Base-by-base conservation (phyloP, 2,113 vertebrate species). In the Amblyornis subalaris region DNA sequence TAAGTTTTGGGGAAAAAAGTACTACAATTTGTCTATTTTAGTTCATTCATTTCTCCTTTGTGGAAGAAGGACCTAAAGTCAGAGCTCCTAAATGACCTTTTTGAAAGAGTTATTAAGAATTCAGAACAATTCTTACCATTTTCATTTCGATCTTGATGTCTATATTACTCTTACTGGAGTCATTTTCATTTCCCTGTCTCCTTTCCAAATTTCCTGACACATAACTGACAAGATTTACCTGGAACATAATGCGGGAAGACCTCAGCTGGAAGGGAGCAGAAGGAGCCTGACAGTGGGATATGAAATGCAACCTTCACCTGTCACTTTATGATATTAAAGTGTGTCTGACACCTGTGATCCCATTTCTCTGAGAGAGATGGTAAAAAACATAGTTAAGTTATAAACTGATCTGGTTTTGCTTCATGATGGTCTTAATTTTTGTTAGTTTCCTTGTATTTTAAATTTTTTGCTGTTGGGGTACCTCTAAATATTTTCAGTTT, bases 211-310 rank as follows among this genome's bases (percentile, higher is more conserved):
- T 93, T 94, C 78, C 77, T 95, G 94, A 94, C 78, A 42, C 20
- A 6, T 82, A 83, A 84, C 66, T 96, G 95, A 95, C 95, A 96
- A 93, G 71, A 85, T 93, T 93, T 93, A 94, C 94, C 95, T 96
- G 79, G 45, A 95, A 92, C 73, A 83, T 73, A 90, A 93, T 40
- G 22, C 1, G 0, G 70, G 94, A 70, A 76, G 92, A 67, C 85
- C 89, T 51, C 79, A 76, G 76, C 73, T 91, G 93, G 87, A 95
- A 73, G 73, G 75, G 62, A 93, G 90, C 90, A 90, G 75, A 93
- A 92, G 72, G 31, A 91, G 35, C 62, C 77, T 95, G 94, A 95
- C 89, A 66, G 10, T 62, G 73, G 76, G 85, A 89, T 96, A 77
- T 96, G 95, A 97, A 96, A 95, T 81, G 38, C 38, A 76, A 73